These are phyloP conservation scores for Conus canariensis DNA, from an alignment of 2,888 invertebrate genomes.

Conservation along the genomic window DNA sequence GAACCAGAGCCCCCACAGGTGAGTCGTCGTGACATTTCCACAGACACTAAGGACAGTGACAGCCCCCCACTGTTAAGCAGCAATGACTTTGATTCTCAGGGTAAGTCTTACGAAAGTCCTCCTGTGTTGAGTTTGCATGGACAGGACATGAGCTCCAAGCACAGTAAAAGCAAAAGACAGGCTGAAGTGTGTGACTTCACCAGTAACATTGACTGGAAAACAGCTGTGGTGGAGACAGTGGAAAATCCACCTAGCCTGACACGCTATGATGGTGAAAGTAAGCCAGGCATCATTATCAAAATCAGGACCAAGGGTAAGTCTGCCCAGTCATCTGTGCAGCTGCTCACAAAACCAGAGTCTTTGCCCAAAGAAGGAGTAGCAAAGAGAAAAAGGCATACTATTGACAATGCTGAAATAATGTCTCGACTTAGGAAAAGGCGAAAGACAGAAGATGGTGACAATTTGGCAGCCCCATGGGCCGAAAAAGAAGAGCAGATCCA, in stretches of 20 bases:
- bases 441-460: not conserved
- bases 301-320: constrained; percentile 29
- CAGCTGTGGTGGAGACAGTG: constrained; percentile 30
- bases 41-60: not conserved
- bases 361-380: not conserved
- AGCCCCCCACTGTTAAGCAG: constrained; percentile 1
- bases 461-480: not conserved
- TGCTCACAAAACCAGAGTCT: not conserved
- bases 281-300: constrained; percentile 35
- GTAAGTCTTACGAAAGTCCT: constrained; percentile 13
- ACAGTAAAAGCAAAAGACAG: not conserved
- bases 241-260: constrained; percentile 26
- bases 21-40: not conserved
- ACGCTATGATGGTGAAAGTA: not conserved
- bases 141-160: not conserved
- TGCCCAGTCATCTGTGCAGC: not conserved
- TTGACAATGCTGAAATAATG: constrained; percentile 35
- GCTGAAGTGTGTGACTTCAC: constrained; percentile 17
- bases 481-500: no score
- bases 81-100: constrained; percentile 27
- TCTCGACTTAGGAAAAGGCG: constrained; percentile 16
- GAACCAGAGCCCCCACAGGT: not conserved
- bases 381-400: constrained; percentile 23
- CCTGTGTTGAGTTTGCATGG: constrained; percentile 32
- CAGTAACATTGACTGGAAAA: constrained; percentile 30